Conservation (phyloP, 2,797 vertebrate species). For the Pogonophryne albipinna region DNA sequence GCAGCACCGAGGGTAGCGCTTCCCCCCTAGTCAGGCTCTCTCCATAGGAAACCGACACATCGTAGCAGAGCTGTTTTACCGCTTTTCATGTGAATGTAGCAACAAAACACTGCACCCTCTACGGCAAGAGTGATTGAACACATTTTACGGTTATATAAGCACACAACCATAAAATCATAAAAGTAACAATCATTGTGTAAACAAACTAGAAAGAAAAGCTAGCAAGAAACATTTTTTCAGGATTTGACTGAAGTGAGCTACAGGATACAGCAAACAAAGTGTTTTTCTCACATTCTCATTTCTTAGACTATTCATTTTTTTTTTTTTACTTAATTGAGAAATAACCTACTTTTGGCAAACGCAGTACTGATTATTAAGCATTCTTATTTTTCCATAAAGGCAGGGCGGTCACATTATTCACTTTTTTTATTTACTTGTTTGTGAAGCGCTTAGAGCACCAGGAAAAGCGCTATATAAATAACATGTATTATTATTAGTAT, state of each 20-base stretch:
- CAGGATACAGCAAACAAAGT: background rate
- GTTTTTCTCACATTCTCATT: background rate
- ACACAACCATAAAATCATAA: background rate
- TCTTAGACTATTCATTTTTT: background rate
- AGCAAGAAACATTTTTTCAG: background rate
- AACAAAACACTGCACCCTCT: background rate
- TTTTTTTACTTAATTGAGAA: too few species aligned
- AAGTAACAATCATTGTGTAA: conserved; percentile 9
- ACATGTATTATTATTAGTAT: too few species aligned
- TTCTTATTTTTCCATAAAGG: background rate
- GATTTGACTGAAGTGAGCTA: background rate
- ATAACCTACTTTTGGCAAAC: background rate
- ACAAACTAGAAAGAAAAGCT: background rate
- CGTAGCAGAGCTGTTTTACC: too few species aligned
- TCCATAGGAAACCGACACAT: too few species aligned
- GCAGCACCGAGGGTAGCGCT: too few species aligned
- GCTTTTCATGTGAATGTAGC: too few species aligned
- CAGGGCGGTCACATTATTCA: background rate
- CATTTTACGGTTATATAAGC: background rate
- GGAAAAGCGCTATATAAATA: too few species aligned
- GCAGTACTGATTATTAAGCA: background rate
- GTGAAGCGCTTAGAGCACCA: too few species aligned
- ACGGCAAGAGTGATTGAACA: background rate
- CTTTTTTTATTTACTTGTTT: too few species aligned
- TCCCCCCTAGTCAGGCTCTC: too few species aligned